Base-by-base conservation (phyloP, 2,888 invertebrate genomes). In the Allygus modestus region DNA sequence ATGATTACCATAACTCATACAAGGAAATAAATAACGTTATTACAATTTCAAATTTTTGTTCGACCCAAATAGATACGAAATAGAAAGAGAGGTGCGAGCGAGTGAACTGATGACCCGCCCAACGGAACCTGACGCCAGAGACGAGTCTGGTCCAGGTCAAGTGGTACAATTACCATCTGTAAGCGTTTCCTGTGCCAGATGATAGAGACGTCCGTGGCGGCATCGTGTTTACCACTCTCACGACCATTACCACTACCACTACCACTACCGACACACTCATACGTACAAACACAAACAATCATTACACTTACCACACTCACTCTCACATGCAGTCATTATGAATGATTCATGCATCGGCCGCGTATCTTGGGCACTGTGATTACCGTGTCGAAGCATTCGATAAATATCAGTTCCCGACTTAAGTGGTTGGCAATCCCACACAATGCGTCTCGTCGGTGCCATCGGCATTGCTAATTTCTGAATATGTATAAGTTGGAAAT, bases 121-220 rank as follows among this genome's bases (percentile, higher is more conserved):
- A 23, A 20, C 20, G 23, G 33, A 41, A 37, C 41, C 71, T 41
- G 71, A 71, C 71, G 71, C 71, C 41, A 41, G 9, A 7, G 23
- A 4, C 20, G 20, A 4, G 37, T n/a, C 41, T 37, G 71, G 37
- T 23, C 41, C 73, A 77, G 77, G 77, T 77, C 77, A 77, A 77
- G 77, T 77, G 77, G 77, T 28, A 51, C 77, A 77, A 77, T 77
- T 77, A 77, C 77, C 77, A 77, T 51, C 46, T 41, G 77, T 77
- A 43, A 77, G 77, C 77, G 77, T 46, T 77, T 77, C 77, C 77
- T 77, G 77, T 28, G 20, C 28, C 73, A 4, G 20, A 23, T 54
- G 20, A 54, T 54, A 11, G 65, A 65, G 65, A 65, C 65, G 65
- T 65, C 65, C 65, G 28, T 11, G 28, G 9, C 65, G 26, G 65